phyloP scores from a whole-genome alignment of 2,797 vertebrate species.

The Poecilia wingei region DNA sequence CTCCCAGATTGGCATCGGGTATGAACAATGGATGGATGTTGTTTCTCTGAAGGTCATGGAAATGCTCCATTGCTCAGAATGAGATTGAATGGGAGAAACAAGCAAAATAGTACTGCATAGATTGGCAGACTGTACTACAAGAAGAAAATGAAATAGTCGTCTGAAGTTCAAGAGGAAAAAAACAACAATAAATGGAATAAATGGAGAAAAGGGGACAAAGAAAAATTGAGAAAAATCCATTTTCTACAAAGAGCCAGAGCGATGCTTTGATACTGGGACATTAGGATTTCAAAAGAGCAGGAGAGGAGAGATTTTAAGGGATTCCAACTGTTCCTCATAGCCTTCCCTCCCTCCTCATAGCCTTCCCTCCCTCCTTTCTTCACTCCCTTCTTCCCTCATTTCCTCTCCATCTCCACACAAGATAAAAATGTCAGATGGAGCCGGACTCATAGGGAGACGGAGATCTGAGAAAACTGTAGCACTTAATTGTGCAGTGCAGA shows the following conservation, averaged over 20 bases:
- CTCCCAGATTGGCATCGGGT: not conserved
- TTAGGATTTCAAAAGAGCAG: slow-evolving; percentile 47
- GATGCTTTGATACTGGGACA: slow-evolving; percentile 65
- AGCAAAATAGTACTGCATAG: not conserved
- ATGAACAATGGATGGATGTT: not conserved
- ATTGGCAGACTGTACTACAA: not conserved
- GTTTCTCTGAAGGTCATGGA: not conserved
- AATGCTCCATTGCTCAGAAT: not conserved
- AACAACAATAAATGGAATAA: slow-evolving; percentile 7
- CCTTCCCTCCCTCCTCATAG: slow-evolving; percentile 48
- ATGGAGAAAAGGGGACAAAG: slow-evolving; percentile 6
- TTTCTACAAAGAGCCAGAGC: slow-evolving; percentile 44
- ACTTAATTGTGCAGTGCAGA: slow-evolving; percentile 54
- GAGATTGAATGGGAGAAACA: not conserved
- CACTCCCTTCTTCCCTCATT: slow-evolving; percentile 43
- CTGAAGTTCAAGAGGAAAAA: not conserved
- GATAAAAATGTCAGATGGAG: slow-evolving; percentile 62
- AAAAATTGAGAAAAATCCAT: slow-evolving; percentile 14
- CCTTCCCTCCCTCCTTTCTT: slow-evolving; percentile 38
- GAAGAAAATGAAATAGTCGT: not conserved
- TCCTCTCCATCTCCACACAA: slow-evolving; percentile 45
- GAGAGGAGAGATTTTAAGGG: slow-evolving; percentile 35
- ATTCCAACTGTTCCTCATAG: slow-evolving; percentile 70
- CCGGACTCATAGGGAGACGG: slow-evolving; percentile 55
- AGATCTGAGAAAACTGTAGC: slow-evolving; percentile 68